A percentile compares a stretch with the other conserved stretches of the same genome.
phyloP scores from a whole-genome alignment of 2,888 invertebrate species.

The Sesia apiformis region DNA sequence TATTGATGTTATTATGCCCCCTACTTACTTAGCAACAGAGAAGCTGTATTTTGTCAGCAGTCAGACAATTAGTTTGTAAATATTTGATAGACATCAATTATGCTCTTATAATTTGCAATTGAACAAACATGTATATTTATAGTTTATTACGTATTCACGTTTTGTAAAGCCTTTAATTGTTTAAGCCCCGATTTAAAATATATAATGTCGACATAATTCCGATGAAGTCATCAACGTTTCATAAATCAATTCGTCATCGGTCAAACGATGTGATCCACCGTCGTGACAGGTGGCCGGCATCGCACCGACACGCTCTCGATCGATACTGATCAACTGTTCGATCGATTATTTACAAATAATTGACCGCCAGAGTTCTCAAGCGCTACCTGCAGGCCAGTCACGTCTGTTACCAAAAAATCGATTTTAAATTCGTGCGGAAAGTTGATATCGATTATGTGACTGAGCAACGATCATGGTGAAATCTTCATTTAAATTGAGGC shows the following conservation, averaged over 20 bases:
- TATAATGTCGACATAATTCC: conserved; percentile 43
- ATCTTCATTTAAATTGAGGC: conserved; percentile 4
- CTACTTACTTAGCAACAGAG: too few species aligned
- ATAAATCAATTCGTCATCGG: conserved; percentile 62
- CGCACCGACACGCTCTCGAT: conserved; percentile 36
- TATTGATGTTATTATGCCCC: too few species aligned
- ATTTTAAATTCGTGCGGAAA: conserved; percentile 60
- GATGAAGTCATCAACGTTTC: conserved; percentile 55
- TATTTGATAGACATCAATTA: too few species aligned
- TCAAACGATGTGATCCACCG: conserved; percentile 54
- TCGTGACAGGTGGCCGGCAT: conserved; percentile 50
- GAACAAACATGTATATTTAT: too few species aligned
- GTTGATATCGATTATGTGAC: conserved; percentile 27
- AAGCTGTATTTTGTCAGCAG: too few species aligned
- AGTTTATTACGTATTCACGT: too few species aligned
- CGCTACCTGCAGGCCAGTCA: conserved; percentile 41
- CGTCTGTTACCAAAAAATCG: conserved; percentile 52
- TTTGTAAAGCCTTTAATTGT: too few species aligned
- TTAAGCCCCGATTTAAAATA: too few species aligned
- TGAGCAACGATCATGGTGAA: conserved; percentile 11
- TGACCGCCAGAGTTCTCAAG: conserved; percentile 19
- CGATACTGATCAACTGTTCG: conserved; percentile 33
- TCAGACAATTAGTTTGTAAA: too few species aligned
- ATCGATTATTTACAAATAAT: conserved; percentile 62
- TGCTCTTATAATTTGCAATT: too few species aligned